Percentiles rank a stretch among this genome's conserved stretches.
Conservation (phyloP, 2,797 vertebrate species). For the Miichthys miiuy region DNA sequence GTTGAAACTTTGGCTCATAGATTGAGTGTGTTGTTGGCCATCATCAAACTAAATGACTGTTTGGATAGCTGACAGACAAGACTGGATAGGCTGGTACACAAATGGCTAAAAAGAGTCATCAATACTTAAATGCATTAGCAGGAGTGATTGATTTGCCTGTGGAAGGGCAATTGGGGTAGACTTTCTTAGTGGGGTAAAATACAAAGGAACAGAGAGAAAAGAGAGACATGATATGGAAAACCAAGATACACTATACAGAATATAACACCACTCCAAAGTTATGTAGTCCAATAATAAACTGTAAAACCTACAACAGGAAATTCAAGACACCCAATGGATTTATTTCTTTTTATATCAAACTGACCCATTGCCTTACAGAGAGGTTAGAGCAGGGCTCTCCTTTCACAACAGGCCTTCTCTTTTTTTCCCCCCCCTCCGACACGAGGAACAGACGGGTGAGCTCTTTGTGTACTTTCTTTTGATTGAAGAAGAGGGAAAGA, state of each 20-base stretch:
- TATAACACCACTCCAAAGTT: not conserved
- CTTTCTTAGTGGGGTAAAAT: not conserved
- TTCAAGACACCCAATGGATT: constrained; percentile 16
- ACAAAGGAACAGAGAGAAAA: not conserved
- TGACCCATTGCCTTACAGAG: constrained; percentile 39
- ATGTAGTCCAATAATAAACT: not conserved
- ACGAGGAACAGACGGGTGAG: constrained; percentile 16
- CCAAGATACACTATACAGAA: not conserved
- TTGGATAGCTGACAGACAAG: constrained; percentile 15
- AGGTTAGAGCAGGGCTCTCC: constrained; percentile 28
- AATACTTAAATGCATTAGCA: constrained; percentile 37
- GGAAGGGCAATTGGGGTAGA: not conserved
- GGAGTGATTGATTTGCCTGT: constrained; percentile 13
- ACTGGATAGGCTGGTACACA: constrained; percentile 23
- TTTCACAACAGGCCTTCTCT: constrained; percentile 31
- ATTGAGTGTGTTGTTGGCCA: not conserved
- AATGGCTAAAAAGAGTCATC: constrained; percentile 25
- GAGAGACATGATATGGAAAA: not conserved
- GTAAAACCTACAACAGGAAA: constrained; percentile 9
- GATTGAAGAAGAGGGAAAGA: constrained; percentile 44
- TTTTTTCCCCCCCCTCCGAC: not conserved
- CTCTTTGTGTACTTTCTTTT: constrained; percentile 47
- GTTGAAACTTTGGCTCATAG: not conserved
- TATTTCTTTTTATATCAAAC: constrained; percentile 15
- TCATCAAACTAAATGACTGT: constrained; percentile 23